Evolutionary conservation across 2,797 vertebrate species (phyloP), one percentile per base, ranked within the genome.

Genomic region (Pagetopsis macropterus): DNA sequence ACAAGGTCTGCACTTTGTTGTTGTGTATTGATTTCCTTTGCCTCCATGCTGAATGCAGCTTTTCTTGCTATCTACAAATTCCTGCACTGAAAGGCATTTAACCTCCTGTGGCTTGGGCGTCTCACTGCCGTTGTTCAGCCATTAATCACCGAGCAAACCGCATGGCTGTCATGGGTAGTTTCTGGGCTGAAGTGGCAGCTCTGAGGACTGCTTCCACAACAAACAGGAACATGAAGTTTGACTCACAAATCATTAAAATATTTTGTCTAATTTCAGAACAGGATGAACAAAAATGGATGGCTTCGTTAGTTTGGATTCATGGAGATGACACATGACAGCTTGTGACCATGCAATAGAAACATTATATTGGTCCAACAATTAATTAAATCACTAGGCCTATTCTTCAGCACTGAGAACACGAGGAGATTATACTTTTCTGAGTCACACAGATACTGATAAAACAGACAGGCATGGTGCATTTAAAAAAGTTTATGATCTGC

Each of bases 401-500:
- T 48, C 56, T 55, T 62, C n/a, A 14, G 49, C 1, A 0, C 8
- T 14, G 44, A 61, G 11, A 54, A 54, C 27, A 72, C 8, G 1
- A 3, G n/a, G 27, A 48, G 49, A 46, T n/a, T 23, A 23, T 63
- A 66, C 33, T 37, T 81, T 68, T 65, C 46, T 54, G 51, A 64
- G 14, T 10, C 6, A 4, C 49, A n/a, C 10, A 50, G 41, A 41
- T 33, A 12, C 27, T 58, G 11, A 44, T 60, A 65, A 66, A 73
- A 49, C 15, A 75, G 60, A 23, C 33, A 54, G 62, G 65, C 61
- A n/a, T 10, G 8, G 51, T 4, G 2, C 2, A 57, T 74, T 79
- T 73, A 54, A 7, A 76, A 80, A 83, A 82, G 81, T 84, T 83
- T 58, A 64, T 45, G 61, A 78, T 86, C 37, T 44, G 16, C 57